These are phyloP conservation scores for Lophotriccus pileatus DNA, from an alignment of 2,797 vertebrate species.

Conservation along the genomic window DNA sequence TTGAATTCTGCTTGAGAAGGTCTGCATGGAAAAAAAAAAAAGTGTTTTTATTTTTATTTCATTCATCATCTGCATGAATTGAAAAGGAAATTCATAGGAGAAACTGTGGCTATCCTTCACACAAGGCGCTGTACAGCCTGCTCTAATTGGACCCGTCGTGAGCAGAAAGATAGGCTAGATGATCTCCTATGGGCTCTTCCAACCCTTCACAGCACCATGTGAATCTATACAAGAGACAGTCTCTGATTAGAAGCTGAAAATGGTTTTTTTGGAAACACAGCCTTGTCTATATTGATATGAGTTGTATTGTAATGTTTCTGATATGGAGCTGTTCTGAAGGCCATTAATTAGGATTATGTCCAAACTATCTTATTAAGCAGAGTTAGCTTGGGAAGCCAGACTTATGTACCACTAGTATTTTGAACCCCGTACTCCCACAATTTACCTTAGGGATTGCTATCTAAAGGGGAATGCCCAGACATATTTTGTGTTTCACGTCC, in stretches of 20 bases:
- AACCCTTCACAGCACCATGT: background rate
- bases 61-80: background rate
- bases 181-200: background rate
- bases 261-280: background rate
- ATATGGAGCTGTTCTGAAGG: background rate
- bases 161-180: background rate
- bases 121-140: background rate
- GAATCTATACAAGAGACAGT: background rate
- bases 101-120: background rate
- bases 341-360: background rate
- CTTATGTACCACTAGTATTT: background rate
- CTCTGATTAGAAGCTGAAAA: background rate
- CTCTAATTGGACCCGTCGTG: background rate
- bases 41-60: background rate
- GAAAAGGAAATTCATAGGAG: background rate
- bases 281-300: background rate
- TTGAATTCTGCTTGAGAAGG: background rate
- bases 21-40: background rate
- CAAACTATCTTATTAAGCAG: background rate
- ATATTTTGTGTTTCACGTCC: background rate
- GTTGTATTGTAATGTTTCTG: background rate
- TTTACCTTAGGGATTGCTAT: background rate
- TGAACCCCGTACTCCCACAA: background rate
- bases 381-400: background rate
- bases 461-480: background rate